These are phyloP conservation scores for Pandion haliaetus DNA, from an alignment of 2,113 vertebrate genomes.

Conservation along the genomic window DNA sequence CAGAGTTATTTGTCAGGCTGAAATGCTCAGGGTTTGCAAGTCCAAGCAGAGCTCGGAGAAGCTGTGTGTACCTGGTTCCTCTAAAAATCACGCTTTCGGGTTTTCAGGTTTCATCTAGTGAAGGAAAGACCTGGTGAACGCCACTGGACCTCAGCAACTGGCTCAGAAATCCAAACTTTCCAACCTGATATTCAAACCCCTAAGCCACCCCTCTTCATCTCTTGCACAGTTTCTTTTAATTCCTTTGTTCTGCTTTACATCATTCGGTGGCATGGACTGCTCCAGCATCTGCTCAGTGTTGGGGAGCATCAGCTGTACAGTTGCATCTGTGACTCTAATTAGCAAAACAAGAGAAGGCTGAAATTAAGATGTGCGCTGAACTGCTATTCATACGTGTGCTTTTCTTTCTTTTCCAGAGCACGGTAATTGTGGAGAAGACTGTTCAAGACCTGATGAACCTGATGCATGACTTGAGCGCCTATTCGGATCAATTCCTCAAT, in stretches of 20 bases:
- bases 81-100: not conserved
- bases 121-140: not conserved
- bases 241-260: rapidly evolving
- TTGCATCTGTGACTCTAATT: not conserved
- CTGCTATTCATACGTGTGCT: not conserved
- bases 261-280: rapidly evolving
- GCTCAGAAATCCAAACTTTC: not conserved
- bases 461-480: slow-evolving; percentile 94
- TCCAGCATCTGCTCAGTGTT: rapidly evolving
- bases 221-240: not conserved
- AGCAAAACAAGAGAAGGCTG: not conserved
- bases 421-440: slow-evolving; percentile 95
- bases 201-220: not conserved
- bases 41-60: not conserved
- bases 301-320: not conserved
- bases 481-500: slow-evolving; percentile 97
- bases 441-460: slow-evolving; percentile 96
- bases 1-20: not conserved
- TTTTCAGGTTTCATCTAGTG: not conserved
- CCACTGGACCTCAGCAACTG: rapidly evolving
- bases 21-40: not conserved
- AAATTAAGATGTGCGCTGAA: rapidly evolving
- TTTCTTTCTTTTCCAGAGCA: slow-evolving; percentile 79
- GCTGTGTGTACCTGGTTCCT: not conserved
- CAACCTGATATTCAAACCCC: not conserved